Conservation (phyloP, 2,113 vertebrate genomes). For the Pipra filicauda region DNA sequence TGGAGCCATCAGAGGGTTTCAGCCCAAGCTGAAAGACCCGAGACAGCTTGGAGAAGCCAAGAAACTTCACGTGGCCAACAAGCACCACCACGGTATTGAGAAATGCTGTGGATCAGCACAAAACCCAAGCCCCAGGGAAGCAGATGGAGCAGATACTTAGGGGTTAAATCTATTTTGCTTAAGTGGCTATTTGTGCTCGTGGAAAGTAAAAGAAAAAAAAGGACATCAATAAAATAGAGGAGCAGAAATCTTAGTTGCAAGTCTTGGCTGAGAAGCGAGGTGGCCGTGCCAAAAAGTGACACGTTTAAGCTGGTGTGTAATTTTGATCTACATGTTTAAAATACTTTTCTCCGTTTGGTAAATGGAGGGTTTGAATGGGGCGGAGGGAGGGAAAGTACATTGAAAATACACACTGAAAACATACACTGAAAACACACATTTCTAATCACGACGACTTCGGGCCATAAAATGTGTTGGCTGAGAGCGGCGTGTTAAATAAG, state of each 20-base stretch:
- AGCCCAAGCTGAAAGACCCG: background rate
- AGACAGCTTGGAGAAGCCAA: background rate
- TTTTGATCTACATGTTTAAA: conserved; percentile 57
- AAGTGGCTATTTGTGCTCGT: background rate
- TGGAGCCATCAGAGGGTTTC: background rate
- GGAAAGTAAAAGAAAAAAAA: background rate
- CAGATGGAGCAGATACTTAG: background rate
- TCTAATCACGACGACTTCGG: background rate
- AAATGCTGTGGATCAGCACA: background rate
- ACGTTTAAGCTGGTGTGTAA: conserved; percentile 29
- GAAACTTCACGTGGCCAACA: background rate
- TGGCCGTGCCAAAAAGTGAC: conserved; percentile 33
- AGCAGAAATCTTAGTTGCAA: conserved; percentile 13
- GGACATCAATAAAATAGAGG: conserved; percentile 34
- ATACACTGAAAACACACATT: background rate
- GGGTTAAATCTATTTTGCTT: background rate
- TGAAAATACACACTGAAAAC: background rate
- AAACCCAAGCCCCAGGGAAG: background rate
- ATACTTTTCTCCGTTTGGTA: conserved; percentile 45
- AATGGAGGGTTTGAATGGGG: background rate
- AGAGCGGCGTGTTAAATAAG: background rate
- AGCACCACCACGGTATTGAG: background rate
- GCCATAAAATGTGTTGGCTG: conserved; percentile 19
- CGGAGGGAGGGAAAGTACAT: background rate
- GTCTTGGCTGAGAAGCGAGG: conserved; percentile 31